Percentiles rank a stretch among this genome's conserved stretches.
phyloP scores from a whole-genome alignment of 2,113 vertebrate genomes.

The Morone saxatilis region DNA sequence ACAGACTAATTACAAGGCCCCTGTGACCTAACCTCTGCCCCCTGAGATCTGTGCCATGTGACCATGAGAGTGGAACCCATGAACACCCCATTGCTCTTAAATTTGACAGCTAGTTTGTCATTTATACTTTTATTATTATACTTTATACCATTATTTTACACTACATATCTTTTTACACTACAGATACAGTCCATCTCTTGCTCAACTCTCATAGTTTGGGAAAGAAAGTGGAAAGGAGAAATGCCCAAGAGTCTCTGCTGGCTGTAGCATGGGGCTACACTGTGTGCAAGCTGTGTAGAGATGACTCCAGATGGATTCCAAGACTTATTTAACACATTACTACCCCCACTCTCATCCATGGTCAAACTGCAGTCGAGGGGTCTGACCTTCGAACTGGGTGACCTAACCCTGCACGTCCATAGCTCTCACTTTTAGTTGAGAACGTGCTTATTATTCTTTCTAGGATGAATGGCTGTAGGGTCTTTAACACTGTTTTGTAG shows the following conservation, averaged over 20 bases:
- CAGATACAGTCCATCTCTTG: background rate
- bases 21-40: slow-evolving; percentile 82
- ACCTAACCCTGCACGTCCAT: slow-evolving; percentile 39
- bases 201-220: background rate
- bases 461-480: background rate
- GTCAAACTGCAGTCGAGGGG: slow-evolving; percentile 53
- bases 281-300: background rate
- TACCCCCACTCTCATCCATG: slow-evolving; percentile 35
- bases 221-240: background rate
- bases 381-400: slow-evolving; percentile 70
- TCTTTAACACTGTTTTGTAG: background rate
- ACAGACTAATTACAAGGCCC: slow-evolving; percentile 75
- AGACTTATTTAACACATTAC: slow-evolving; percentile 49
- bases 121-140: background rate
- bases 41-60: slow-evolving; percentile 57
- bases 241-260: background rate
- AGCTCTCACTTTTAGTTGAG: slow-evolving; percentile 47
- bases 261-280: background rate
- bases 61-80: slow-evolving; percentile 20
- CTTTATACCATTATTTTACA: too few relatives aligned
- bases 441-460: slow-evolving; percentile 24
- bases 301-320: slow-evolving; percentile 40
- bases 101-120: background rate
- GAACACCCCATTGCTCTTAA: background rate
- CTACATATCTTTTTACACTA: background rate